Evolutionary conservation across 2,888 invertebrate genomes (phyloP).

Genomic region (Rhingia campestris): DNA sequence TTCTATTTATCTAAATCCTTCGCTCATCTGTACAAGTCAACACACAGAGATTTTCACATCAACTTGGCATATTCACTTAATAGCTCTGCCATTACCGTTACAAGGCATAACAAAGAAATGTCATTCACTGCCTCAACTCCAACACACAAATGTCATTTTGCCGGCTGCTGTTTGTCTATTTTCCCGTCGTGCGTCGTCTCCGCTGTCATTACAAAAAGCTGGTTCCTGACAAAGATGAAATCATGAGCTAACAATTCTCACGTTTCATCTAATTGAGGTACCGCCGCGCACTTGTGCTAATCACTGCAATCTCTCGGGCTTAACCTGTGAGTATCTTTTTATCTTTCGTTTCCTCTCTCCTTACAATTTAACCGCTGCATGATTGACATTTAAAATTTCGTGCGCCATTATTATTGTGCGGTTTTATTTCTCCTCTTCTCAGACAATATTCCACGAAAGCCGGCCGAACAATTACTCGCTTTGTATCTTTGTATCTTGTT

Average conservation of each 20-base stretch:
- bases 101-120: conserved; percentile 34
- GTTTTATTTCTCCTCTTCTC: neutral
- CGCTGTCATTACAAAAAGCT: neutral
- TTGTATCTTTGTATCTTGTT: conserved; percentile 13
- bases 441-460: neutral
- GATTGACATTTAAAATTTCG: conserved; percentile 41
- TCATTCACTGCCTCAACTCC: conserved; percentile 32
- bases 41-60: conserved; percentile 3
- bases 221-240: neutral
- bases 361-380: conserved; percentile 1
- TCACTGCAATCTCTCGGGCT: conserved; percentile 43
- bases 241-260: conserved; percentile 68
- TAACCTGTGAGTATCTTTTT: conserved; percentile 1
- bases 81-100: conserved; percentile 12
- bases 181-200: neutral
- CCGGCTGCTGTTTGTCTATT: conserved; percentile 18
- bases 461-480: conserved; percentile 4
- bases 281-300: conserved; percentile 52
- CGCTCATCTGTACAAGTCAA: conserved; percentile 16
- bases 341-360: neutral
- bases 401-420: conserved; percentile 5
- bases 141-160: conserved; percentile 52
- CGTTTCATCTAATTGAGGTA: conserved; percentile 66
- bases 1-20: conserved; percentile 27
- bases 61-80: conserved; percentile 28